Evolutionary conservation across 2,888 invertebrate genomes (phyloP).

Genomic region (Synergus laeviventris): DNA sequence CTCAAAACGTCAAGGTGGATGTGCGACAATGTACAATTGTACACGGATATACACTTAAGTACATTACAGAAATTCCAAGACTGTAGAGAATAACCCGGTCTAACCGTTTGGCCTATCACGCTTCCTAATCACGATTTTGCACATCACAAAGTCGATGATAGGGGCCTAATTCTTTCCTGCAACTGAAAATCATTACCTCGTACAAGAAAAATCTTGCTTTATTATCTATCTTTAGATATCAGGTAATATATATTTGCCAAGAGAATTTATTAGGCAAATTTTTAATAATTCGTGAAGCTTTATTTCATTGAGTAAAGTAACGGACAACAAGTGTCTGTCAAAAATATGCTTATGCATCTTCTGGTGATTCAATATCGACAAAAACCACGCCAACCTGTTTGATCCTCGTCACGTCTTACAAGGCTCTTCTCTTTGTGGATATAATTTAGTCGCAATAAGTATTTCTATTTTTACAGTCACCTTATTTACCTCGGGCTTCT

Average conservation of each 20-base stretch:
- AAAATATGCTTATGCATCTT: background rate
- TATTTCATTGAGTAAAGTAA: background rate
- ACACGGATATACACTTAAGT: slow-evolving; percentile 44
- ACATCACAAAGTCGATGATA: background rate
- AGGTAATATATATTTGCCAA: background rate
- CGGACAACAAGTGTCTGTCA: slow-evolving; percentile 23
- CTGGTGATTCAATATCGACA: slow-evolving; percentile 42
- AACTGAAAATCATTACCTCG: background rate
- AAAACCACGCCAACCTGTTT: slow-evolving; percentile 52
- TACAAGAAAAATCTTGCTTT: background rate
- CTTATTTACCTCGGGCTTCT: slow-evolving; percentile 1
- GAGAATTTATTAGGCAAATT: background rate
- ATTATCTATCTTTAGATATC: background rate
- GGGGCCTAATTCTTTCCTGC: slow-evolving; percentile 15
- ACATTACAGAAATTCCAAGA: background rate
- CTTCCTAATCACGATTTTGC: slow-evolving; percentile 32
- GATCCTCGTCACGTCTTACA: slow-evolving; percentile 45
- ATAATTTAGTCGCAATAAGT: background rate
- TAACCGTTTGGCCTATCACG: slow-evolving; percentile 24
- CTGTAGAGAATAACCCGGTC: slow-evolving; percentile 19
- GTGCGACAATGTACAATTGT: slow-evolving; percentile 49
- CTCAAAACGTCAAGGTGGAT: slow-evolving; percentile 51
- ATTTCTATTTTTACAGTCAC: background rate
- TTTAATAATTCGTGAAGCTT: background rate
- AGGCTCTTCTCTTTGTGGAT: background rate